These are phyloP conservation scores for Andricus quercusramuli DNA, from an alignment of 2,888 invertebrate genomes.

Conservation along the genomic window DNA sequence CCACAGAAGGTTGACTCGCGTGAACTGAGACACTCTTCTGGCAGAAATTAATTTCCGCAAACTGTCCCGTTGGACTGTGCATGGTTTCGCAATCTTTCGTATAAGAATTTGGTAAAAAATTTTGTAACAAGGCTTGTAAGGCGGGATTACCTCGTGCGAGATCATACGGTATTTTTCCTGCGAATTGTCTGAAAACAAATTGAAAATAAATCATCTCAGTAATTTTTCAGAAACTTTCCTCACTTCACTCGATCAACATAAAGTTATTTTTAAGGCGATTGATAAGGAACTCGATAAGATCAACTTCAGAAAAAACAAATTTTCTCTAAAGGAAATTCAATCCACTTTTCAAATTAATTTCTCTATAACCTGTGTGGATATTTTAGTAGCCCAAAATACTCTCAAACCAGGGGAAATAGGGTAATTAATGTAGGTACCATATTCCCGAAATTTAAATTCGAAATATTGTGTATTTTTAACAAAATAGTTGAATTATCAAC, in stretches of 20 bases:
- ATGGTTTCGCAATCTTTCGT: conserved; percentile 71
- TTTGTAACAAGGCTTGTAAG: conserved; percentile 68
- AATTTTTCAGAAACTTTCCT: background rate
- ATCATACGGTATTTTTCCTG: conserved; percentile 74
- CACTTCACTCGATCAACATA: conserved; percentile 17
- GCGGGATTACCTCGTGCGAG: conserved; percentile 68
- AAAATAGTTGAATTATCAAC: no score
- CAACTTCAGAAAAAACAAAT: no score
- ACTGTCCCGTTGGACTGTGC: conserved; percentile 67
- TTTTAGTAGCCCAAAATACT: background rate
- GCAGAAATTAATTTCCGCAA: conserved; percentile 68
- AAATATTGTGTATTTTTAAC: no score
- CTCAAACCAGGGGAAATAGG: no score
- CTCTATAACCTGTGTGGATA: background rate
- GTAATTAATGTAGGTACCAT: no score
- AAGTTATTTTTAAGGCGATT: background rate
- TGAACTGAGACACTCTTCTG: conserved; percentile 70
- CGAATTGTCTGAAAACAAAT: conserved; percentile 69
- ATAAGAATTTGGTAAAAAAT: conserved; percentile 65
- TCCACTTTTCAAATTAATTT: background rate
- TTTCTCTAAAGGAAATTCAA: background rate
- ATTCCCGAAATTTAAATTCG: no score
- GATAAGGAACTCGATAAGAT: no score
- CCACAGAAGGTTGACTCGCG: conserved; percentile 74
- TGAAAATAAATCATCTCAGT: conserved; percentile 21